phyloP scores from a whole-genome alignment of 1,140 invertebrate species.

The Drosophila pseudoananassae region DNA sequence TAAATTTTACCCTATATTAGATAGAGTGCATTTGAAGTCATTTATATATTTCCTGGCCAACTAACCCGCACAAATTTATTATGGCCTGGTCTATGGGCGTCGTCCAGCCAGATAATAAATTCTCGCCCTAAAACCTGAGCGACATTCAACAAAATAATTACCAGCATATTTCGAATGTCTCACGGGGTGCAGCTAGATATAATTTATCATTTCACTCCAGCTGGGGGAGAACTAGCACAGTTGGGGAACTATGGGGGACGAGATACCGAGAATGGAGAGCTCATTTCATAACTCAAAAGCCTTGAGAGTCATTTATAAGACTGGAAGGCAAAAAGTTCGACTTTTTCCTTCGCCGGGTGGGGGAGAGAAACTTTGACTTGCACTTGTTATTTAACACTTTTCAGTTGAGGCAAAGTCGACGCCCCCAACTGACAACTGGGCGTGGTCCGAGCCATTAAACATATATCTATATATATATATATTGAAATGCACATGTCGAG shows the following conservation, averaged over 20 bases:
- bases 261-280: slow-evolving; percentile 1
- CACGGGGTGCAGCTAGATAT: slow-evolving; percentile 32
- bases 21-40: slow-evolving; percentile 38
- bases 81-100: slow-evolving; percentile 32
- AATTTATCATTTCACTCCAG: slow-evolving; percentile 57
- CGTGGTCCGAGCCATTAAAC: slow-evolving; percentile 31
- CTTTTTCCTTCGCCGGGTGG: neutral
- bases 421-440: slow-evolving; percentile 35
- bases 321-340: slow-evolving; percentile 34
- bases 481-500: slow-evolving; percentile 24
- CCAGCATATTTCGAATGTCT: slow-evolving; percentile 78
- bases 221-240: slow-evolving; percentile 5
- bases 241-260: slow-evolving; percentile 2
- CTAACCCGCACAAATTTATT: slow-evolving; percentile 67
- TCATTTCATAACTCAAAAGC: slow-evolving; percentile 69
- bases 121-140: slow-evolving; percentile 66
- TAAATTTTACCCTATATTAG: slow-evolving; percentile 8
- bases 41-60: slow-evolving; percentile 50
- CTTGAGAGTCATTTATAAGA: slow-evolving; percentile 61
- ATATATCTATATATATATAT: slow-evolving; percentile 7
- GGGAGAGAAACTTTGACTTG: slow-evolving; percentile 35
- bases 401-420: slow-evolving; percentile 26
- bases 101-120: slow-evolving; percentile 61
- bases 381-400: slow-evolving; percentile 64
- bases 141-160: slow-evolving; percentile 80